Percentiles rank a stretch among this genome's conserved stretches.
phyloP scores from a whole-genome alignment of 2,888 invertebrate species.

The Phaedon cochleariae region DNA sequence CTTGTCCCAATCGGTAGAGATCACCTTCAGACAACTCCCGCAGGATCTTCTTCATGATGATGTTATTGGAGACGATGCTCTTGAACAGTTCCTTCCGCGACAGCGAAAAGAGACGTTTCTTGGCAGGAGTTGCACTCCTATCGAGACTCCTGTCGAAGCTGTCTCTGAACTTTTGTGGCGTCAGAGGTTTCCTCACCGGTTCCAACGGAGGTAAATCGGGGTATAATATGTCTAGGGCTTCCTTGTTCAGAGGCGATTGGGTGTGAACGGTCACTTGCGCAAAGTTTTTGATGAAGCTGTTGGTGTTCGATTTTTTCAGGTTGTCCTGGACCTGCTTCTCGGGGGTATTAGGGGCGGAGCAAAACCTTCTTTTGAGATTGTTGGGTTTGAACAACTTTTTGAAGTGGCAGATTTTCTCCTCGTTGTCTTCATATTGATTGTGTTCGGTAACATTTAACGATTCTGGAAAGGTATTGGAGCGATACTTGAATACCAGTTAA shows the following conservation, averaged over 20 bases:
- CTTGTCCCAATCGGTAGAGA: conserved; percentile 52
- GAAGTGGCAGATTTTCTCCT: neutral
- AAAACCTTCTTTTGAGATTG: conserved; percentile 22
- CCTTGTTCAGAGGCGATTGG: conserved; percentile 49
- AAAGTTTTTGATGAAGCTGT: conserved; percentile 41
- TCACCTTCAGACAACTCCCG: conserved; percentile 53
- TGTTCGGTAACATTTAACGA: neutral
- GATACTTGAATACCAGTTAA: no score
- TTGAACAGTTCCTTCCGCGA: conserved; percentile 38
- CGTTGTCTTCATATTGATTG: neutral
- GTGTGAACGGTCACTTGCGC: conserved; percentile 45
- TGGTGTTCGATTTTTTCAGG: conserved; percentile 31
- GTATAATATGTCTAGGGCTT: conserved; percentile 54
- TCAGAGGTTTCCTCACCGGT: conserved; percentile 35
- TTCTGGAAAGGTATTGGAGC: no score
- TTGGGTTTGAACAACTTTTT: conserved; percentile 21
- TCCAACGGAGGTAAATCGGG: conserved; percentile 48
- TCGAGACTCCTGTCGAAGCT: conserved; percentile 38
- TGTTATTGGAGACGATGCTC: conserved; percentile 41
- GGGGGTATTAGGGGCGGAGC: conserved; percentile 43
- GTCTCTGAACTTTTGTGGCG: conserved; percentile 47
- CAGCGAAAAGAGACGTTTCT: conserved; percentile 49
- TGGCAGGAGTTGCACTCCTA: conserved; percentile 50
- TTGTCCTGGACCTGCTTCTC: conserved; percentile 38
- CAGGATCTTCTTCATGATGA: conserved; percentile 54